Evolutionary conservation across 2,113 vertebrate species (phyloP).

Genomic region (Thamnaconus septentrionalis): DNA sequence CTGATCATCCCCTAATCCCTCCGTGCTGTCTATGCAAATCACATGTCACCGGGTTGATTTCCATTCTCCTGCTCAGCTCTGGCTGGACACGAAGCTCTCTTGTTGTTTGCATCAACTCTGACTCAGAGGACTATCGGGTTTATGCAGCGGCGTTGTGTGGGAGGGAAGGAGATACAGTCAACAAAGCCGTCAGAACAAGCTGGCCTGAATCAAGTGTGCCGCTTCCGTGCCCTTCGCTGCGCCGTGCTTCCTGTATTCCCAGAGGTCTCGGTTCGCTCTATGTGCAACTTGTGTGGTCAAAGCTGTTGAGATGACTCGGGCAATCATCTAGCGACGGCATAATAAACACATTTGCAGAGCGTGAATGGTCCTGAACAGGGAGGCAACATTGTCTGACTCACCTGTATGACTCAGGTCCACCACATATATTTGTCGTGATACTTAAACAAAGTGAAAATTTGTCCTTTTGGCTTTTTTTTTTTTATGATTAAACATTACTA

Average conservation of each 20-base stretch:
- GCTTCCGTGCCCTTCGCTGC: slow-evolving; percentile 20
- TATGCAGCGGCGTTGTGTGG: slow-evolving; percentile 55
- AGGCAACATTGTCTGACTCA: too few species aligned
- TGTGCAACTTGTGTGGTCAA: neutral
- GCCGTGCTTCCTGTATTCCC: slow-evolving; percentile 16
- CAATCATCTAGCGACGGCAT: neutral
- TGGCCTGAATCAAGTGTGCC: slow-evolving; percentile 36
- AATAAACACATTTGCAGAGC: neutral
- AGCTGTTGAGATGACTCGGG: neutral
- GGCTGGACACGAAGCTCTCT: slow-evolving; percentile 63
- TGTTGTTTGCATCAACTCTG: slow-evolving; percentile 59
- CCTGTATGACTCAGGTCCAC: too few species aligned
- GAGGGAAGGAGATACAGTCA: slow-evolving; percentile 56
- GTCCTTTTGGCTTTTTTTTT: too few species aligned
- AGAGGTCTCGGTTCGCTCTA: neutral
- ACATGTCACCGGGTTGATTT: slow-evolving; percentile 57
- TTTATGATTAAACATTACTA: too few species aligned
- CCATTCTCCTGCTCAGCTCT: slow-evolving; percentile 55
- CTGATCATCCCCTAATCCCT: slow-evolving; percentile 66
- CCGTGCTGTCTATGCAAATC: slow-evolving; percentile 70
- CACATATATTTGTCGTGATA: too few species aligned
- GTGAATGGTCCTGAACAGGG: too few species aligned
- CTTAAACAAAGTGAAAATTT: too few species aligned
- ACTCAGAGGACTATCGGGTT: slow-evolving; percentile 63
- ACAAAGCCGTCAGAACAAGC: slow-evolving; percentile 50